Evolutionary conservation across 2,113 vertebrate species (phyloP), one percentile per base, ranked within the genome.

Genomic region (Tretioscincus oriximinensis): DNA sequence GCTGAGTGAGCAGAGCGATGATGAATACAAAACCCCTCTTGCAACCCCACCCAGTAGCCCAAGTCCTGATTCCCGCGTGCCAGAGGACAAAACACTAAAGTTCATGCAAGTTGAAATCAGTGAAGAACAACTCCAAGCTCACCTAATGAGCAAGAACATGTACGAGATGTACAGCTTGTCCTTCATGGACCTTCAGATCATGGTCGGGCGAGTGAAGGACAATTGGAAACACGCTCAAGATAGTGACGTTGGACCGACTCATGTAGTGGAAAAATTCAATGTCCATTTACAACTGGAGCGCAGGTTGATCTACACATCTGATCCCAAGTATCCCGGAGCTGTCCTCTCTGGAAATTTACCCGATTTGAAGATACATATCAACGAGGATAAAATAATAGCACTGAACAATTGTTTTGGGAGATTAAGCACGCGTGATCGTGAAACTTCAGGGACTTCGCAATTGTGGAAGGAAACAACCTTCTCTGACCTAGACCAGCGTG

Each of bases 181-280:
- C 0, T 99, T 99, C 81, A 96, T 98, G 87, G 98, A 99, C 91
- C 95, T 99, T 28, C 98, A 99, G 94, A 97, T 99, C 88, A 99
- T 99, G 98, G 98, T 99, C 1, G 98, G 98, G 28, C 96, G 93
- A 9, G 97, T 95, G 85, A 98, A 96, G 85, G 98, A 99, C 95
- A 99, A 97, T 84, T 99, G 98, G 98, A 99, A 98, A n/a, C 98
- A 98, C 0, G 91, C 98, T 71, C 98, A 99, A 71, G 97, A 97
- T 70, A 96, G 95, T 8, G 97, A 98, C 2, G 98, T 99, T 45
- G 98, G 98, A 11, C 98, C 98, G 0, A 99, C 98, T 29, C 98
- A 99, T 0, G 98, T 99, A 75, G 98, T 99, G 0, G 98, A 99
- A 92, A 99, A 98, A 84, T 99, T 99, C 85, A 98, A 98, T 0